These are phyloP conservation scores for Folsomia manolachei DNA, from an alignment of 2,888 invertebrate genomes.

Conservation along the genomic window DNA sequence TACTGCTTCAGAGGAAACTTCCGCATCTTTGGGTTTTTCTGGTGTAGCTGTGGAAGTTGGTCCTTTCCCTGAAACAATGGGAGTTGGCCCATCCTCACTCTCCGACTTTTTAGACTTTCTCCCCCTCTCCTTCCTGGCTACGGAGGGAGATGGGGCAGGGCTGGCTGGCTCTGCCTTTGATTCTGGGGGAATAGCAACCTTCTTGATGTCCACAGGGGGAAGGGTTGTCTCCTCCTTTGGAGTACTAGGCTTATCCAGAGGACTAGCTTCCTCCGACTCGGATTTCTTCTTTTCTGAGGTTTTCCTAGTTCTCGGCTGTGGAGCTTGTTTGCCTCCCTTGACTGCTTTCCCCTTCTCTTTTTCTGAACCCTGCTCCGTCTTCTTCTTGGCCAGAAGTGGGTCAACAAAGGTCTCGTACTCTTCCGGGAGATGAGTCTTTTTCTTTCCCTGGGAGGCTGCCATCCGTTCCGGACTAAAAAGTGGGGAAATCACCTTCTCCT, in stretches of 20 bases:
- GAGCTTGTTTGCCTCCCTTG: not conserved
- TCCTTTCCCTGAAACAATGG: too few species aligned
- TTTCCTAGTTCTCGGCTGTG: not conserved
- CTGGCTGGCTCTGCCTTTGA: too few species aligned
- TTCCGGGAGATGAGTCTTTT: not conserved
- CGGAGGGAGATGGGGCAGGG: too few species aligned
- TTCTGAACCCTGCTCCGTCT: not conserved
- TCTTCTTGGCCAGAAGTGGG: not conserved
- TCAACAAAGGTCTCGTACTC: not conserved
- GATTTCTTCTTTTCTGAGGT: too few species aligned
- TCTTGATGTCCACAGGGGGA: too few species aligned
- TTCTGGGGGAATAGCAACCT: too few species aligned
- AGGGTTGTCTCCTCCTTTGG: too few species aligned
- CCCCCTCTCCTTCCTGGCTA: constrained; percentile 42
- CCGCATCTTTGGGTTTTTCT: too few species aligned
- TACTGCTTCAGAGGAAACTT: too few species aligned
- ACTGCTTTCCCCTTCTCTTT: not conserved
- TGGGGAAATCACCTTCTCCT: not conserved
- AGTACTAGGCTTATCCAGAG: too few species aligned
- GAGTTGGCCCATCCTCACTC: not conserved
- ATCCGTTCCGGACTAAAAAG: not conserved
- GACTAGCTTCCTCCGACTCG: not conserved
- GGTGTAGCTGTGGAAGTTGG: too few species aligned
- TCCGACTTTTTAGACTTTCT: constrained; percentile 53
- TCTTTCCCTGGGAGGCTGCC: not conserved